These are phyloP conservation scores for Chascanopsetta lugubris DNA, from an alignment of 2,113 vertebrate species.

Conservation along the genomic window DNA sequence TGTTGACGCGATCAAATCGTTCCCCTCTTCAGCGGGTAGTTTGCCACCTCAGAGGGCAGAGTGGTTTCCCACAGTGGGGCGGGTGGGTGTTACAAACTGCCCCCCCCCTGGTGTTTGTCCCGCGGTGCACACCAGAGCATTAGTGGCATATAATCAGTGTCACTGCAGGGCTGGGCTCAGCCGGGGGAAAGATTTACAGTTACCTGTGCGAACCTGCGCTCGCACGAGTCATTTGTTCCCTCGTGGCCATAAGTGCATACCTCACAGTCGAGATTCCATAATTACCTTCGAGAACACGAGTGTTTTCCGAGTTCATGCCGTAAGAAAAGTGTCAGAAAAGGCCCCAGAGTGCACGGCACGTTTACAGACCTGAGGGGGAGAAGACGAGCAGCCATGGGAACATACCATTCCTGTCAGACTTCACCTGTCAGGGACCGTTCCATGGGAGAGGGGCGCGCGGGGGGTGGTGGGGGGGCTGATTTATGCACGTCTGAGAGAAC, in stretches of 20 bases:
- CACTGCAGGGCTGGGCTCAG: conserved; percentile 1
- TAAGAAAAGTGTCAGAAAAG: background rate
- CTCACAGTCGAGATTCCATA: background rate
- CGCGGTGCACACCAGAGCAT: background rate
- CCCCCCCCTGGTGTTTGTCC: too few relatives aligned
- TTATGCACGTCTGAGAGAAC: background rate
- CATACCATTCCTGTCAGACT: conserved; percentile 15
- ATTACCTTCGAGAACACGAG: background rate
- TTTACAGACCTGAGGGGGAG: conserved; percentile 7
- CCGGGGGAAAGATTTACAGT: background rate
- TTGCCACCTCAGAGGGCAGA: background rate
- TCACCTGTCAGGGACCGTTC: conserved; percentile 8
- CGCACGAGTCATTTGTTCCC: background rate
- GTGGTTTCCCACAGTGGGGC: background rate
- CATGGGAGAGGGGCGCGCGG: background rate
- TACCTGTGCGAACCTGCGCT: background rate
- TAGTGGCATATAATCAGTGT: background rate
- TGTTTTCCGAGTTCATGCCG: background rate
- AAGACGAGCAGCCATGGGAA: background rate
- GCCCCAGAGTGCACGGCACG: background rate
- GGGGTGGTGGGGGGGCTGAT: background rate
- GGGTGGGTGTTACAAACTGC: background rate
- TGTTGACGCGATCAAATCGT: background rate
- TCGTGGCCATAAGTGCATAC: background rate
- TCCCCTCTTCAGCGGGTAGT: background rate